These are phyloP conservation scores for Eupithecia centaureata DNA, from an alignment of 2,888 invertebrate species.

Conservation along the genomic window DNA sequence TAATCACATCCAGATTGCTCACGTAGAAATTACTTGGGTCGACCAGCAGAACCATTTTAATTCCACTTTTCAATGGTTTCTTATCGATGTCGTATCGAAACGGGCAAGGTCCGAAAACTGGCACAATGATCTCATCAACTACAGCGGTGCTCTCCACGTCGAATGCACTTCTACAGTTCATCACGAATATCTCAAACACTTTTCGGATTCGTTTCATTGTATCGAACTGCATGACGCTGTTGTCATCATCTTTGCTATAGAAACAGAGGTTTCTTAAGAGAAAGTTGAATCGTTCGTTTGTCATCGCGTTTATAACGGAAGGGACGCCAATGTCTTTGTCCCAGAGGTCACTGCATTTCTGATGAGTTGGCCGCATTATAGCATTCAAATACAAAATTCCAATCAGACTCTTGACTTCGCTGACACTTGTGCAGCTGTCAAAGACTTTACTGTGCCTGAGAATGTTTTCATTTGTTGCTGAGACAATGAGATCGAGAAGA, in stretches of 20 bases:
- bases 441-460: constrained; percentile 49
- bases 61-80: constrained; percentile 67
- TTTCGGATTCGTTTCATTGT: constrained; percentile 73
- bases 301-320: constrained; percentile 67
- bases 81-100: constrained; percentile 72
- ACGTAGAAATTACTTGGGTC: constrained; percentile 75
- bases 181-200: constrained; percentile 75
- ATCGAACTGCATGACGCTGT: constrained; percentile 60
- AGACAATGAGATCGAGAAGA: constrained; percentile 70
- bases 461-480: constrained; percentile 72
- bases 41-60: constrained; percentile 72
- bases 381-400: constrained; percentile 76
- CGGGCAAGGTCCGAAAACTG: constrained; percentile 75
- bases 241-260: constrained; percentile 58
- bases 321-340: constrained; percentile 63
- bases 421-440: constrained; percentile 53
- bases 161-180: constrained; percentile 72
- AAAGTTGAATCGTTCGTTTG: constrained; percentile 69
- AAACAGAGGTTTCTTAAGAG: constrained; percentile 70
- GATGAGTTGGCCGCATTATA: constrained; percentile 72
- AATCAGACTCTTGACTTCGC: constrained; percentile 72
- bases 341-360: constrained; percentile 72
- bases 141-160: constrained; percentile 64
- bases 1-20: constrained; percentile 73
- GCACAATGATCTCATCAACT: constrained; percentile 74